Conservation (phyloP, 2,888 invertebrate species). For the Torymus auratus region DNA sequence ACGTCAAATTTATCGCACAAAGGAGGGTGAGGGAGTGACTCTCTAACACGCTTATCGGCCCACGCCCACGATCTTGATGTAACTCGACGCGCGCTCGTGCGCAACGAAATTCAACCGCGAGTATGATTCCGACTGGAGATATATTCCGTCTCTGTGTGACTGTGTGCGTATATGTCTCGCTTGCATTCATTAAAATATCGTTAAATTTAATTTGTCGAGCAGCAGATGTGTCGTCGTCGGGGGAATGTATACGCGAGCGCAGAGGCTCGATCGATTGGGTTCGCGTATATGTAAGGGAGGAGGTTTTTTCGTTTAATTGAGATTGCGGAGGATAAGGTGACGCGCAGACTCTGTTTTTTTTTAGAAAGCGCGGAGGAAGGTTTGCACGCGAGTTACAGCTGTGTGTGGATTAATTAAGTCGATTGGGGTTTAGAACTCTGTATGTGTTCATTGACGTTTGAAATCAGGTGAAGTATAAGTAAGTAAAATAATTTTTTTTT, state of each 20-base stretch:
- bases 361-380: no score
- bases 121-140: constrained; percentile 8
- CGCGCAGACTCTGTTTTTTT: not conserved
- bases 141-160: not conserved
- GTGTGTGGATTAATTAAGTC: no score
- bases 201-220: constrained; percentile 47
- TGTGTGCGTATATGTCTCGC: not conserved
- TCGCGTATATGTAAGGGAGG: not conserved
- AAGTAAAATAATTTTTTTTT: no score
- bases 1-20: constrained; percentile 38
- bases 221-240: constrained; percentile 20
- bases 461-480: no score
- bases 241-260: not conserved
- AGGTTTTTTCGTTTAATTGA: constrained; percentile 8
- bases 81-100: not conserved
- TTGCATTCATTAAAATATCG: constrained; percentile 55
- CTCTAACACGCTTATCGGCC: not conserved
- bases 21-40: not conserved
- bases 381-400: not conserved
- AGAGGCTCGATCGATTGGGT: constrained; percentile 27
- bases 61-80: constrained; percentile 9
- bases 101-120: constrained; percentile 14
- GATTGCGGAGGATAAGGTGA: not conserved
- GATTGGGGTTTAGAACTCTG: no score
- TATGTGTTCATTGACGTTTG: no score